Conservation (phyloP, 2,888 invertebrate genomes). For the Ramazzottius varieornatus region DNA sequence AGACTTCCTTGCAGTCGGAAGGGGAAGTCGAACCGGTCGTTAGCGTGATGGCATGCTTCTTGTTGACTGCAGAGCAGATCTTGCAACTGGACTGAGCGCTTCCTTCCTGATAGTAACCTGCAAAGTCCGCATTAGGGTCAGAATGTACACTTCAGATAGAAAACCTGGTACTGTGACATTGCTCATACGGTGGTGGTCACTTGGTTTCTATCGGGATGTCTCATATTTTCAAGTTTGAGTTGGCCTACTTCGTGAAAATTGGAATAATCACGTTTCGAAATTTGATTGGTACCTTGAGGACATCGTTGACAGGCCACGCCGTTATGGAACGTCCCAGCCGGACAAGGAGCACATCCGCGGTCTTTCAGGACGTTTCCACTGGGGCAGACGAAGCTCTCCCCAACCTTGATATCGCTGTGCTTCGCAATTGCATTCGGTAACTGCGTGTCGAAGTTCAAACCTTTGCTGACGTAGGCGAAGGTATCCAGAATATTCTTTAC, state of each 20-base stretch:
- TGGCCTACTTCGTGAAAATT: too few species aligned
- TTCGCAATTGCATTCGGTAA: not conserved
- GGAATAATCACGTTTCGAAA: too few species aligned
- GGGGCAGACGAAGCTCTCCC: not conserved
- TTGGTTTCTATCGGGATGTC: too few species aligned
- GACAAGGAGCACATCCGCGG: not conserved
- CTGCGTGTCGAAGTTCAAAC: not conserved
- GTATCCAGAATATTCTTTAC: not conserved
- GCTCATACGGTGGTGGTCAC: too few species aligned
- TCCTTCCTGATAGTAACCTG: conserved; percentile 77
- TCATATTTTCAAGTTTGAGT: too few species aligned
- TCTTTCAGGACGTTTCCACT: not conserved
- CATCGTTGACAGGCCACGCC: not conserved
- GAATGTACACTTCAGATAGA: too few species aligned
- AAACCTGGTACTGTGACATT: too few species aligned
- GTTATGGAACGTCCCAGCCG: not conserved
- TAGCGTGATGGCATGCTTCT: conserved; percentile 62
- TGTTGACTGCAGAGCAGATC: conserved; percentile 62
- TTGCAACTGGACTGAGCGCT: conserved; percentile 64
- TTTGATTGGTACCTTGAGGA: not conserved
- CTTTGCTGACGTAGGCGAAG: not conserved
- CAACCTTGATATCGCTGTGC: not conserved
- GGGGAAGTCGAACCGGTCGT: conserved; percentile 61
- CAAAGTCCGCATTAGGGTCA: too few species aligned
- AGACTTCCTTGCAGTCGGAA: conserved; percentile 53